phyloP scores from a whole-genome alignment of 35 echinoderm and acorn worm species.

The Heliocidaris tuberculata region DNA sequence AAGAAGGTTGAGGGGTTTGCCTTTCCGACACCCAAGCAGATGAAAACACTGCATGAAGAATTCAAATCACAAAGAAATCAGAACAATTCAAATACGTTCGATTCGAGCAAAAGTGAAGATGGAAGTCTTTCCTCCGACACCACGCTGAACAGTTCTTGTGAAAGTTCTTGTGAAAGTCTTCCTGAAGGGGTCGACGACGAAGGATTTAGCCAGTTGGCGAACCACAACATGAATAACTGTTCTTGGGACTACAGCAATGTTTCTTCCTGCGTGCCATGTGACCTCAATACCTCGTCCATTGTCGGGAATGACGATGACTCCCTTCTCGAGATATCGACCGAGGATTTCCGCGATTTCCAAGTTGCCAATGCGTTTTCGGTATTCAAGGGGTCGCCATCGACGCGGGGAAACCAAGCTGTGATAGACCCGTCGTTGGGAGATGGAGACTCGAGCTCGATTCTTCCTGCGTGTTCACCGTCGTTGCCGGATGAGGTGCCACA shows the following conservation, averaged over 20 bases:
- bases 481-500: not conserved
- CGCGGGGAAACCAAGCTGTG: not conserved
- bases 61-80: not conserved
- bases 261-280: not conserved
- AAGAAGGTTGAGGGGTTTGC: not conserved
- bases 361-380: constrained; percentile 15
- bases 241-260: not conserved
- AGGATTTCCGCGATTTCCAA: not conserved
- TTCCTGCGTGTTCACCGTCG: not conserved
- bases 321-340: not conserved
- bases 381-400: not conserved
- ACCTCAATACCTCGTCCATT: constrained; percentile 21
- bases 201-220: not conserved
- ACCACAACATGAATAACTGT: not conserved
- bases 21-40: not conserved
- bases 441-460: not conserved
- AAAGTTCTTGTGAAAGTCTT: not conserved
- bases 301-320: constrained; percentile 8
- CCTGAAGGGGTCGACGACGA: not conserved
- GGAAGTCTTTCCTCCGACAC: not conserved
- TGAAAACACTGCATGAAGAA: not conserved
- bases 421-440: not conserved
- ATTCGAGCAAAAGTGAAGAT: not conserved
- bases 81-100: not conserved
- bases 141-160: not conserved